Evolutionary conservation across 2,113 vertebrate species (phyloP).

Genomic region (Rana temporaria): DNA sequence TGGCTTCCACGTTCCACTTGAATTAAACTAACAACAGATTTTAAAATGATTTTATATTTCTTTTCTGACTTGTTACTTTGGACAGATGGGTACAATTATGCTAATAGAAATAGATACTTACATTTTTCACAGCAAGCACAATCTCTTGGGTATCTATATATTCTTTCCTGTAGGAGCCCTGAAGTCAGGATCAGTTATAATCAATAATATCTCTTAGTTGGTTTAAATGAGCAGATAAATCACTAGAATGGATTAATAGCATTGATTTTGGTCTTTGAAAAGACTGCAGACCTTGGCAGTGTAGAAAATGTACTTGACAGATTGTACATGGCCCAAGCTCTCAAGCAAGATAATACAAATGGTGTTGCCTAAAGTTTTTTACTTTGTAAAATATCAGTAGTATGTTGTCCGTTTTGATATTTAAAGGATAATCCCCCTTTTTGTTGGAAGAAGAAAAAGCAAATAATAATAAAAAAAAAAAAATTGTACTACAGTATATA

Average conservation of each 20-base stretch:
- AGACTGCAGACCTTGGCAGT: slow-evolving; percentile 20
- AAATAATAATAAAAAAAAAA: too few species aligned
- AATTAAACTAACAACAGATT: too few species aligned
- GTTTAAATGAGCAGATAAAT: slow-evolving; percentile 72
- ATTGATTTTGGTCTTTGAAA: slow-evolving; percentile 69
- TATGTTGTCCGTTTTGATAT: too few species aligned
- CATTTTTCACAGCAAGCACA: slow-evolving; percentile 60
- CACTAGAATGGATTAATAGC: slow-evolving; percentile 72
- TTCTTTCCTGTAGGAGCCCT: slow-evolving; percentile 70
- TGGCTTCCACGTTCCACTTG: too few species aligned
- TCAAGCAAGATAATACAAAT: too few species aligned
- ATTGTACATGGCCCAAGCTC: too few species aligned
- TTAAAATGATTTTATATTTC: too few species aligned
- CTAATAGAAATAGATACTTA: slow-evolving; percentile 60
- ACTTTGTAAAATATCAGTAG: too few species aligned
- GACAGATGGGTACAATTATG: slow-evolving; percentile 61
- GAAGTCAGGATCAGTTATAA: slow-evolving; percentile 74
- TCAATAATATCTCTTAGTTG: slow-evolving; percentile 77
- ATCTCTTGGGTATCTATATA: slow-evolving; percentile 67
- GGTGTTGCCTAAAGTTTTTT: too few species aligned
- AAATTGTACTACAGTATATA: too few species aligned
- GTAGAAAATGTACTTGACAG: not conserved
- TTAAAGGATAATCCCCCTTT: too few species aligned
- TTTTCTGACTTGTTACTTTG: slow-evolving; percentile 35
- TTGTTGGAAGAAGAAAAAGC: too few species aligned